Conservation (phyloP, 2,888 invertebrate species). For the Caenorhabditis plicata region DNA sequence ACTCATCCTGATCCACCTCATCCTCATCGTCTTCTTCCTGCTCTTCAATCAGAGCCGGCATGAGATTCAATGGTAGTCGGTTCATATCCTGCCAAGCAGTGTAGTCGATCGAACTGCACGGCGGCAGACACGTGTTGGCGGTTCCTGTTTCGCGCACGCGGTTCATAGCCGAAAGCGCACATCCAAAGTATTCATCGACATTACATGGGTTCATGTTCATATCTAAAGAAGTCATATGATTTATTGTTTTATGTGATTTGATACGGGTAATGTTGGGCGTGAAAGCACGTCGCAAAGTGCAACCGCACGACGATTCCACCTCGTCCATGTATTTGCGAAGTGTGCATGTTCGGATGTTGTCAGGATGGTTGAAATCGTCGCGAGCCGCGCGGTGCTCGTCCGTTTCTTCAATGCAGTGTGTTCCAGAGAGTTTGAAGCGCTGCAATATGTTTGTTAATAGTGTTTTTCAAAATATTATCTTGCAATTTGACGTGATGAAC, state of each 20-base stretch:
- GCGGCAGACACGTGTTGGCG: slow-evolving; percentile 48
- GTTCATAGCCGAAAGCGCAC: slow-evolving; percentile 53
- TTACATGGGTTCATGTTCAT: slow-evolving; percentile 46
- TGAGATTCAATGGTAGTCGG: slow-evolving; percentile 56
- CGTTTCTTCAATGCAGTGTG: slow-evolving; percentile 52
- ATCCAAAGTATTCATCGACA: slow-evolving; percentile 61
- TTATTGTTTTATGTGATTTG: not conserved
- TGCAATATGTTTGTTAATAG: slow-evolving; percentile 37
- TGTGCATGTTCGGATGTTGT: slow-evolving; percentile 54
- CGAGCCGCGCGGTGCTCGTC: slow-evolving; percentile 41
- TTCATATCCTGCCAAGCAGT: slow-evolving; percentile 66
- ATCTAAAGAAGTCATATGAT: not conserved
- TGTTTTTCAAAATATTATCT: not conserved
- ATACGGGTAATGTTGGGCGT: slow-evolving; percentile 34
- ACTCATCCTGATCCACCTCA: slow-evolving; percentile 52
- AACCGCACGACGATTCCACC: slow-evolving; percentile 55
- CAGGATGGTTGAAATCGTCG: slow-evolving; percentile 43
- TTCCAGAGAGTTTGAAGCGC: slow-evolving; percentile 57
- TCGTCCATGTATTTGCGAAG: slow-evolving; percentile 50
- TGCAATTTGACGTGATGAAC: no score
- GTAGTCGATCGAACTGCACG: slow-evolving; percentile 62
- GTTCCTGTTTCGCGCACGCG: slow-evolving; percentile 37
- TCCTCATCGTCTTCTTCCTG: slow-evolving; percentile 56
- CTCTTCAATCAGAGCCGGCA: slow-evolving; percentile 60
- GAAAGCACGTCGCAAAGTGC: slow-evolving; percentile 54